Evolutionary conservation across 2,113 vertebrate genomes (phyloP), one percentile per base, ranked within the genome.

Genomic region (Anhinga rufa): DNA sequence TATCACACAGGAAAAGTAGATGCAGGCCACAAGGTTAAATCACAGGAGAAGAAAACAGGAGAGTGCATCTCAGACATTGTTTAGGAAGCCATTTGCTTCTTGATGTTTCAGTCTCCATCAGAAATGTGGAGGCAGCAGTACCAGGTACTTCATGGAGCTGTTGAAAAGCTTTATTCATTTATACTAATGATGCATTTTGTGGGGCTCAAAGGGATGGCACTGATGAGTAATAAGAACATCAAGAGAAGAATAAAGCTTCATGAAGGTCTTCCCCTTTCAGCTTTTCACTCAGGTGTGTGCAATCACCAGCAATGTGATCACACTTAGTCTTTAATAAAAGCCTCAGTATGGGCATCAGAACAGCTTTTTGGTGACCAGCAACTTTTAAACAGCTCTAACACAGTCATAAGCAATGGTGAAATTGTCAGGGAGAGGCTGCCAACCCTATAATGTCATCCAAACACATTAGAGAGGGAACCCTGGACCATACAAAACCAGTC

Each of bases 121-220:
- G 31, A 89, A 42, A 70, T 0, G 0, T 10, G 16, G n/a, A 82
- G 26, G 34, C 58, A 92, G 20, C 3, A 1, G 20, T 8, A 52
- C 6, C 3, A 6, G 12, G 19, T 72, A 22, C 54, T 81, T 93
- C 42, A 66, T 1, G 6, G 26, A 62, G 82, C 16, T 84, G 18
- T 55, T 26, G 38, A 75, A 85, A 46, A 17, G 10, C 61, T 79
- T 44, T 40, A 24, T 66, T 81, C 12, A 26, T 64, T 75, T 55
- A 61, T 38, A 71, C 7, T 24, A 21, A n/a, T 55, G 29, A 78
- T 14, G 36, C 0, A 0, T 31, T 68, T 62, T 64, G 52, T 79
- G 40, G 31, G 57, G 14, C 55, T 68, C 57, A 38, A 16, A 90
- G 28, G 17, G 12, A 26, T 40, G 14, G 22, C 29, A 49, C 51